A percentile compares a stretch with the other conserved stretches of the same genome.
These are phyloP conservation scores for Eupithecia insigniata DNA, from an alignment of 2,888 invertebrate species.

Conservation along the genomic window DNA sequence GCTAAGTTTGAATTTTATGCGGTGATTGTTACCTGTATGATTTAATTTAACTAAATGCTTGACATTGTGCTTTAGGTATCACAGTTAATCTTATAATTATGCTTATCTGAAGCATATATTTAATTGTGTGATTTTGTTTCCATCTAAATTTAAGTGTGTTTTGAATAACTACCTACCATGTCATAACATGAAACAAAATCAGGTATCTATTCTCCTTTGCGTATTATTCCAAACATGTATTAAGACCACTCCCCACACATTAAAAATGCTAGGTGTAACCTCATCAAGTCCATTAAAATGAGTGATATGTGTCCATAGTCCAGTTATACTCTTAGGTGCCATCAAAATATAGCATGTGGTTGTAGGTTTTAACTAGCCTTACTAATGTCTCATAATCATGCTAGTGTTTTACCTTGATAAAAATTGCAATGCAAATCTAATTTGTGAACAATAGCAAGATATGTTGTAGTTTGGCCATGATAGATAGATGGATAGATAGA, in stretches of 20 bases:
- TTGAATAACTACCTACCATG: not conserved
- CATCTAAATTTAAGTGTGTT: no score
- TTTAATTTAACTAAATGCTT: not conserved
- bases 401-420: not conserved
- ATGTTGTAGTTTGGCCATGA: no score
- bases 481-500: no score
- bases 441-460: no score
- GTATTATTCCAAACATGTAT: not conserved
- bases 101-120: not conserved
- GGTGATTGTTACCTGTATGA: not conserved
- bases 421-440: not conserved
- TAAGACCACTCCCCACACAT: not conserved
- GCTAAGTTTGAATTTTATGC: constrained; percentile 3
- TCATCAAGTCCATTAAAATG: not conserved
- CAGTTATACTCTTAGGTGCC: not conserved
- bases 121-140: no score
- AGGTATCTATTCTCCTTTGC: not conserved
- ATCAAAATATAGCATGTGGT: not conserved
- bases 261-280: not conserved
- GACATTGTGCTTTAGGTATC: not conserved
- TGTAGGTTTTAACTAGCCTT: not conserved
- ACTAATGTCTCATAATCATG: not conserved
- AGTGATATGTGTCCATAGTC: not conserved
- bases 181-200: not conserved
- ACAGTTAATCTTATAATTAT: not conserved